Conservation (phyloP, 2,797 vertebrate species). For the Kryptopterus vitreolus region DNA sequence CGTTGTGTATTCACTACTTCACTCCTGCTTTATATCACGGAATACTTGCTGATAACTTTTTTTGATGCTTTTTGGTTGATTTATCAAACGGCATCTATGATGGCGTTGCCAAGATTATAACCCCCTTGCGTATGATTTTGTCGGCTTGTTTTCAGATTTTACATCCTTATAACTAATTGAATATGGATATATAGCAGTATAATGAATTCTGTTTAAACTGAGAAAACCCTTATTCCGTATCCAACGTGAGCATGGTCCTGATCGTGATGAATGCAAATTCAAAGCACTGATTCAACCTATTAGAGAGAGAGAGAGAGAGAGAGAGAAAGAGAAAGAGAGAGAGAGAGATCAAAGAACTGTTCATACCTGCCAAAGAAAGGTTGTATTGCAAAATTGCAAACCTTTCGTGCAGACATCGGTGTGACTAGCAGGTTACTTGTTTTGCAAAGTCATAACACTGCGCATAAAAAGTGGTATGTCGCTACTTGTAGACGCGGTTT, state of each 20-base stretch:
- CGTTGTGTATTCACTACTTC: too few species aligned
- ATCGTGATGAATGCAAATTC: slow-evolving; percentile 10
- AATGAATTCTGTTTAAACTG: slow-evolving; percentile 9
- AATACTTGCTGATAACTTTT: neutral
- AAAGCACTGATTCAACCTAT: neutral
- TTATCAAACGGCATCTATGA: neutral
- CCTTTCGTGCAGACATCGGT: neutral
- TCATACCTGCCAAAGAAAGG: neutral
- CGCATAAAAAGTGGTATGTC: neutral
- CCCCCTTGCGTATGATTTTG: neutral
- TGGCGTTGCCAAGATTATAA: neutral
- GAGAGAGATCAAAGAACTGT: neutral
- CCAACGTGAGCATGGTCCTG: neutral
- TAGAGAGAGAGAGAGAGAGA: too few species aligned
- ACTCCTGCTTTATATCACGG: neutral
- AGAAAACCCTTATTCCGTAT: slow-evolving; percentile 4
- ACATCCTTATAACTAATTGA: slow-evolving; percentile 2
- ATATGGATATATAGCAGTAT: slow-evolving; percentile 1
- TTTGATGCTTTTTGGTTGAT: neutral
- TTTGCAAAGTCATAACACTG: neutral
- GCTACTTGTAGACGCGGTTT: neutral
- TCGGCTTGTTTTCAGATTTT: slow-evolving; percentile 8
- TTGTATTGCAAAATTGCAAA: neutral
- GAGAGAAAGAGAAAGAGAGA: too few species aligned
- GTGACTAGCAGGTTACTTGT: neutral